Evolutionary conservation across 2,797 vertebrate genomes (phyloP), one percentile per base, ranked within the genome.

Genomic region (Anableps anableps): DNA sequence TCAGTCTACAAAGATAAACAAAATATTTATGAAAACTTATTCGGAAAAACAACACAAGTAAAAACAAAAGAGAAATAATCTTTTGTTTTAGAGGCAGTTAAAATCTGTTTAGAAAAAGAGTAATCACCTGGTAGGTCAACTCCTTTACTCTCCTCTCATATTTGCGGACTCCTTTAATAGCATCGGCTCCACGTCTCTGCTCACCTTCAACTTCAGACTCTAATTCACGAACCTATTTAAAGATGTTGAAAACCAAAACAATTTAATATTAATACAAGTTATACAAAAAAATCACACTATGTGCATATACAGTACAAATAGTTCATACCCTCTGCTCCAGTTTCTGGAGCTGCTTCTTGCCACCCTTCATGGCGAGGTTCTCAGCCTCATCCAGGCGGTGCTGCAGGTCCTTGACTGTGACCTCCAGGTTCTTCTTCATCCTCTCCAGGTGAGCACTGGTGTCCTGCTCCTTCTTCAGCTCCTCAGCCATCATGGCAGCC

Each of bases 391-490:
- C 95, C 72, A 97, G 97, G 5, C 71, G 48, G 21, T 53, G 72
- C 71, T 72, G 47, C 47, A 72, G 71, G 47, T 72, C 96, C 93
- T 97, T 97, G 79, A 97, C 96, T 0, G 95, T 97, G 90, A 95
- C 90, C 73, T 96, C 96, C 50, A 96, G 84, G 88, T 96, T 96
- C 92, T 96, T 96, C 93, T 97, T 97, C 96, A 96, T 97, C 76
- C 97, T 94, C 81, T 97, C 96, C 85, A 97, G 93, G 80, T 97
- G 97, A 84, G 96, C 92, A 0, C 96, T 97, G 80, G 96, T 97
- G 85, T 97, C 97, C 92, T 97, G 97, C 85, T 96, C 96, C 89
- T 97, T 97, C 95, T 97, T 97, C 80, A 97, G 93, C 79, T 97
- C 96, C 50, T 97, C 97, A 0, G 97, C 96, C 97, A 97, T 97